Base-by-base conservation (phyloP, 2,888 invertebrate species). In the Horisme vitalbata region DNA sequence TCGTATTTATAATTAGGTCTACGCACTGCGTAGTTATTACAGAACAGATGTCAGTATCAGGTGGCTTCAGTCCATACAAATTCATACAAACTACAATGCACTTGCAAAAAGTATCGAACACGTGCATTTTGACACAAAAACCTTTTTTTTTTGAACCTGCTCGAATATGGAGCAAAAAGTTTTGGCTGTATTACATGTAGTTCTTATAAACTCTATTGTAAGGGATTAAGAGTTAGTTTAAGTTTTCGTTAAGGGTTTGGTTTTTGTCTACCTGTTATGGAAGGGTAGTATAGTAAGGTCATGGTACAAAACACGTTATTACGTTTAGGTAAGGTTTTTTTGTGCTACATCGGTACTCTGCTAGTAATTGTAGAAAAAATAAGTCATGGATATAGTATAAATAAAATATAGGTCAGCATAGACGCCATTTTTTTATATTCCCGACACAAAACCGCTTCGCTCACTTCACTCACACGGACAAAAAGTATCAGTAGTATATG, bases 231-330 rank as follows among this genome's bases (percentile, higher is more conserved):
- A 39, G n/a, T 44, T 14, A 52, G 35, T 41, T 48, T 65, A n/a
- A n/a, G n/a, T 15, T 9, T 2, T 10, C 3, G 7, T 7, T 0
- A 2, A 14, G 5, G 11, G n/a, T 6, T 4, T 36, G 31, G 0
- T 18, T 24, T n/a, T 9, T 34, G 45, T 59, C 65, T 76, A 77
- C 77, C 77, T 77, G 77, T 76, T 75, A 73, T 64, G 68, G 64
- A n/a, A 68, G 72, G 58, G 52, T 62, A 65, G 70, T 70, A 65
- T 69, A 54, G 58, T 39, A 52, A 59, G 50, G 54, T 54, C 50
- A 50, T 38, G 51, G 50, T 55, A 53, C 45, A 59, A 51, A 66
- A 55, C 43, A 50, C 21, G 37, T 61, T 59, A 66, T 65, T 61
- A 57, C 52, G 46, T 61, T 57, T 57, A 61, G 8, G 23, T 3